Base-by-base conservation (phyloP, 2,797 vertebrate genomes). In the Ceryle rudis region DNA sequence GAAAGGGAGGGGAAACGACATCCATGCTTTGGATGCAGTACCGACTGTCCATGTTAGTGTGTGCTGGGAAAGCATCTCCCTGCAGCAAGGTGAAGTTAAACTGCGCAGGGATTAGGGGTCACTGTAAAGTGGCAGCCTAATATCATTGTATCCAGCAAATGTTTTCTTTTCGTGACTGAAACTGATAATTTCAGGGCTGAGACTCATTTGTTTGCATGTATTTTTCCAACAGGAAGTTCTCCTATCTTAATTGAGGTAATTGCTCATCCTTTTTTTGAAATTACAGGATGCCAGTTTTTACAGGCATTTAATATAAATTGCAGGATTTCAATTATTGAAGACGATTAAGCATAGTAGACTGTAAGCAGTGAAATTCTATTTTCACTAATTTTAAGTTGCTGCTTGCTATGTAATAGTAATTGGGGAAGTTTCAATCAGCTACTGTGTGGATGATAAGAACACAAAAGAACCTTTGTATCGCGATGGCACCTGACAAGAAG, bases 41-140 rank as follows among this genome's bases (percentile, higher is more conserved):
- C 21, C 81, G 79, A 29, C 19, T 62, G n/a, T 78, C 31, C 51
- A 25, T 84, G 39, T 54, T 57, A n/a, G 6, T 74, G 35, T 91
- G 92, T 93, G n/a, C 54, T 88, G 65, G 85, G 75, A 94, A 95
- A 81, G 19, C 35, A 21, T 91, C 80, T 91, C 35, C 65, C 47
- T 87, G 54, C 28, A 77, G 62, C 25, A 60, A 90, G 18, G 46
- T 62, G 62, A 65, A 90, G 31, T 94, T 91, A 81, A 86, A 54
- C 29, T 91, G 51, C 51, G 23, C 20, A 60, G 41, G 66, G 17
- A 61, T 51, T 65, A 77, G 37, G 5, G 29, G 19, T 81, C 58
- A 44, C 4, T 77, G 10, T 70, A 35, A 67, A 67, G 55, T 77
- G 78, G 23, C 22, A 80, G 29, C 31, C 49, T 75, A 79, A 81